Evolutionary conservation across 2,113 vertebrate genomes (phyloP).

Genomic region (Columbina picui): DNA sequence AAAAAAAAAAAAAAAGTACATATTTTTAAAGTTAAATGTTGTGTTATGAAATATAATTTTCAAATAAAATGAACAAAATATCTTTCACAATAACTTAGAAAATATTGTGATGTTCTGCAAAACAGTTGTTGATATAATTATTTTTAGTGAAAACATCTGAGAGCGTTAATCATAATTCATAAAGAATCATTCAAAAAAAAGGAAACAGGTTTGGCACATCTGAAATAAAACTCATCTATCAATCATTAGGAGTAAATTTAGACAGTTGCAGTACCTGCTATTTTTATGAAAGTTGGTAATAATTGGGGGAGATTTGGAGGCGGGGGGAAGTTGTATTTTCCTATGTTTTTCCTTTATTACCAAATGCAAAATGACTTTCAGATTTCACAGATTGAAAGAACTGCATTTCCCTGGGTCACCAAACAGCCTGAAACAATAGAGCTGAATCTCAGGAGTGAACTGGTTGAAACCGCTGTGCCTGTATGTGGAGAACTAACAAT

Average conservation of each 20-base stretch:
- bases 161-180: background rate
- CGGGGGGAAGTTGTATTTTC: background rate
- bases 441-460: background rate
- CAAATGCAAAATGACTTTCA: background rate
- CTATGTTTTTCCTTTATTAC: background rate
- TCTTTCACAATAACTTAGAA: background rate
- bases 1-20: no score
- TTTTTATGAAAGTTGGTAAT: background rate
- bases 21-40: background rate
- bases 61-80: background rate
- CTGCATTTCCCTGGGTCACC: background rate
- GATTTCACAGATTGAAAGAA: background rate
- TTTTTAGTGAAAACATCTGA: background rate
- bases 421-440: background rate
- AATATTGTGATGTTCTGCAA: background rate
- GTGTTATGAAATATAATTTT: background rate
- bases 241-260: background rate
- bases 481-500: background rate
- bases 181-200: background rate
- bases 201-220: fast-evolving
- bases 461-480: background rate
- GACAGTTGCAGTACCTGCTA: background rate
- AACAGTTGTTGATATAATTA: background rate
- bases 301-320: background rate
- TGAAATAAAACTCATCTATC: background rate